phyloP scores from a whole-genome alignment of 2,113 vertebrate genomes.

The Athene cunicularia region DNA sequence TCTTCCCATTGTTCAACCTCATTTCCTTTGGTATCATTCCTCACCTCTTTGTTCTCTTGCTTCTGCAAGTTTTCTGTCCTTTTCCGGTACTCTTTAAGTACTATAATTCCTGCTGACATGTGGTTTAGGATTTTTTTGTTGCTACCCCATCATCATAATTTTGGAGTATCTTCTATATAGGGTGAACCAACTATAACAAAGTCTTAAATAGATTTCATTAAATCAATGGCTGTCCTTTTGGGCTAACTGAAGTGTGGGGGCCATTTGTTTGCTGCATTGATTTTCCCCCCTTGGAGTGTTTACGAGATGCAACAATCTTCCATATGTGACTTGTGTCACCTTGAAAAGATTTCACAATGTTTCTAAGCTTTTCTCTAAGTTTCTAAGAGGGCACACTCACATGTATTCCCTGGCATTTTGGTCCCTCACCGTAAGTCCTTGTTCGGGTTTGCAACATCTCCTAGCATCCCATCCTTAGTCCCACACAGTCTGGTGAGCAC shows the following conservation, averaged over 20 bases:
- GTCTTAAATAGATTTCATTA: neutral
- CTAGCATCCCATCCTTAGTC: neutral
- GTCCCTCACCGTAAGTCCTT: neutral
- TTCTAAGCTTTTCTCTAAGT: neutral
- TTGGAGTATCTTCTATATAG: neutral
- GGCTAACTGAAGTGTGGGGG: neutral
- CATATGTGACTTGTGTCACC: neutral
- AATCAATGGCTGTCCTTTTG: neutral
- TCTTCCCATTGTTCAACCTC: neutral
- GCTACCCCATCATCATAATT: neutral
- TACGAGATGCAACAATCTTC: neutral
- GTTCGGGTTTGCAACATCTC: neutral
- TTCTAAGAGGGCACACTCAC: neutral
- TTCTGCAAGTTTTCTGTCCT: neutral
- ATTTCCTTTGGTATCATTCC: neutral
- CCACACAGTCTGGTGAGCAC: neutral
- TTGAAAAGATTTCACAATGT: neutral
- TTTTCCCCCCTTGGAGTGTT: neutral
- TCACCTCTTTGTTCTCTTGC: neutral
- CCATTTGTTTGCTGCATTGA: neutral
- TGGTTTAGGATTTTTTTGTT: neutral
- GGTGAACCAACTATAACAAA: neutral
- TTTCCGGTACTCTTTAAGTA: neutral
- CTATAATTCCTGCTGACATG: neutral
- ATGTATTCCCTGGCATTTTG: neutral